phyloP scores from a whole-genome alignment of 2,888 invertebrate species.

The Brachyptera putata region DNA sequence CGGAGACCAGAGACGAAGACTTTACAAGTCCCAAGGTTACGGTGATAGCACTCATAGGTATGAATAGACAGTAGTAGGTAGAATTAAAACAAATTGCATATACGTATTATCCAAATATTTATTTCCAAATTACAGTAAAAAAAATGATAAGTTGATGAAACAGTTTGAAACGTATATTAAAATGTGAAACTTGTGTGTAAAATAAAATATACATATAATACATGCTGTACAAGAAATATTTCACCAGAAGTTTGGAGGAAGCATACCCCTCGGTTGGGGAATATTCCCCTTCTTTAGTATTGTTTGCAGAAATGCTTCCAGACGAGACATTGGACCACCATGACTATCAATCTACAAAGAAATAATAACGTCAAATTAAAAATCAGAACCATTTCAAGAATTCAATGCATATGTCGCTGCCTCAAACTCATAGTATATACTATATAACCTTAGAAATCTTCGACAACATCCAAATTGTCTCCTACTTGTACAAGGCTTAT shows the following conservation, averaged over 20 bases:
- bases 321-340: constrained; percentile 72
- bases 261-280: constrained; percentile 60
- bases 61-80: no score
- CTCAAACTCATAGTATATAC: no score
- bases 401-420: no score
- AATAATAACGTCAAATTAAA: neutral
- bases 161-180: neutral
- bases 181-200: no score
- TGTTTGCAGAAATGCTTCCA: constrained; percentile 71
- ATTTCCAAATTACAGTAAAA: neutral
- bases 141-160: neutral
- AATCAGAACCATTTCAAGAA: no score
- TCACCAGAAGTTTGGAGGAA: constrained; percentile 61
- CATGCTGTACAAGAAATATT: no score
- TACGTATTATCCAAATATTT: neutral
- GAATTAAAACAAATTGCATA: neutral
- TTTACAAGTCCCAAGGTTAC: no score
- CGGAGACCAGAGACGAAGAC: no score
- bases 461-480: no score
- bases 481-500: no score
- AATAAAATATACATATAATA: neutral
- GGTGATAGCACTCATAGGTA: no score
- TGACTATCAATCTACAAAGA: constrained; percentile 42
- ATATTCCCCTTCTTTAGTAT: constrained; percentile 61
- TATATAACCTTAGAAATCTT: no score